Base-by-base conservation (phyloP, 2,888 invertebrate genomes). In the Crocallis elinguaria region DNA sequence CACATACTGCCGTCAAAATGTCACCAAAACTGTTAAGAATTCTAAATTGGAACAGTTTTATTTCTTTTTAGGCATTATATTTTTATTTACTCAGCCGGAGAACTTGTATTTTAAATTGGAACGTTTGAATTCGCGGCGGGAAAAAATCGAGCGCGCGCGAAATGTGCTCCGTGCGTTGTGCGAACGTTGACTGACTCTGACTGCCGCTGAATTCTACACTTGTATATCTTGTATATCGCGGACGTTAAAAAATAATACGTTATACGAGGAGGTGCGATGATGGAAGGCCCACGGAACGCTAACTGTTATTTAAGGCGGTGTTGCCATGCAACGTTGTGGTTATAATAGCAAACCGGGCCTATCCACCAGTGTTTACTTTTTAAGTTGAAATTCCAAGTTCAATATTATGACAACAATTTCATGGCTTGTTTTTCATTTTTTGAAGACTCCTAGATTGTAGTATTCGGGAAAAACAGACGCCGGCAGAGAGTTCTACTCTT, bases 21-120 rank as follows among this genome's bases (percentile, higher is more conserved):
- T 42, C 30, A 37, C 55, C 57, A 55, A 64, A 54, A 44, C 48
- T 41, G 17, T 36, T 54, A 57, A 56, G 61, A 49, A 32, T 60
- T 51, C 43, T 16, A 49, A 60, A 53, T 52, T 16, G 14, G 14
- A 37, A 43, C 27, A 2, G 33, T 30, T 42, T 60, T 82, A 88
- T 87, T 90, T 91, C 87, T 87, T 91, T 78, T 90, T 90, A 83
- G 90, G 90, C 90, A 90, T 88, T 76, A 48, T 52, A 62, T 75
- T 58, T 29, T 29, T 11, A 27, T n/a, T 46, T 51, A 53, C 76
- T 75, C 60, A 51, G 66, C 71, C 71, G 65, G 64, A 77, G 71
- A 61, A 73, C 66, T 61, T 67, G 55, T 32, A 57, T 65, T 73
- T 69, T 54, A 68, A 71, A 64, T 72, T 67, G 57, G 73, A 79